Evolutionary conservation across 2,113 vertebrate genomes (phyloP), one percentile per base, ranked within the genome.

Genomic region (Osmerus mordax): DNA sequence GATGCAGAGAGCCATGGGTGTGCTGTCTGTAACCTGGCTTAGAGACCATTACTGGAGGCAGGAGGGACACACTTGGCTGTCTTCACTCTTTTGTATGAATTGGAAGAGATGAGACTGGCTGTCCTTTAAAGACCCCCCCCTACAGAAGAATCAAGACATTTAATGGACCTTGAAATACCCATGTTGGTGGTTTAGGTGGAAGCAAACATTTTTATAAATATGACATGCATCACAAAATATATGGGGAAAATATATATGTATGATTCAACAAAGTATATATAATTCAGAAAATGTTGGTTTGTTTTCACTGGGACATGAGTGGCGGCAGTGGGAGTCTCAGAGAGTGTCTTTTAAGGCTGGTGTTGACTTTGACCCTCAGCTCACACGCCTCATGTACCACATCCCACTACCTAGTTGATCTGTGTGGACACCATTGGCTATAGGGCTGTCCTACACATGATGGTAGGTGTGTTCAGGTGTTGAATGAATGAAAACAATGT

Each of bases 121-220:
- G 59, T 64, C 75, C 73, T 14, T 53, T 65, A 69, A 73, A 59
- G 51, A 67, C 69, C 67, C 56, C 21, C 28, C 59, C 74, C 66
- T 79, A 54, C 14, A 63, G n/a, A 70, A 69, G 58, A 71, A 78
- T 7, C 23, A 16, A 73, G 77, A 86, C 78, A 32, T 51, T 80
- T 80, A 72, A 79, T 55, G 68, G 84, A 89, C 85, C 78, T 78
- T 75, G 53, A 78, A 80, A 82, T 75, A 59, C 83, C 84, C 63
- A 79, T 79, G 60, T 88, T 84, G 87, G 83, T 88, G 82, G 79
- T 89, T 90, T 86, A 81, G 79, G 72, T 78, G 69, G 75, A 81
- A 81, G 81, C 84, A 71, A 79, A 87, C 82, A 83, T 79, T 81
- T 91, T 90, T 81, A 90, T 92, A 90, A 89, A 89, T 78, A 28